These are phyloP conservation scores for Sinohyriopsis cumingii DNA, from an alignment of 2,888 invertebrate species.

Conservation along the genomic window DNA sequence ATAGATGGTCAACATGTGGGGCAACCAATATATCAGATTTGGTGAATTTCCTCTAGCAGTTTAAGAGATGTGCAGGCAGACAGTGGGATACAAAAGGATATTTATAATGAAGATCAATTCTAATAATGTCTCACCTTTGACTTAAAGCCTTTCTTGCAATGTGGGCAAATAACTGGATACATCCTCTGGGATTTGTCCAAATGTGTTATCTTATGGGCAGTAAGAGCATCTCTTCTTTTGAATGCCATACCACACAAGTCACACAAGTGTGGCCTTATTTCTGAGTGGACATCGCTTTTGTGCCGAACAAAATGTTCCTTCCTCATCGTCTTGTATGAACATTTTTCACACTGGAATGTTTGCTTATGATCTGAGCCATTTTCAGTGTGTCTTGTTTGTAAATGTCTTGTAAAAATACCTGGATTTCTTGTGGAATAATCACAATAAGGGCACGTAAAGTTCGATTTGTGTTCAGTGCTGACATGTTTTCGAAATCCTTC, in stretches of 20 bases:
- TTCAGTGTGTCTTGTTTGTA: constrained; percentile 3
- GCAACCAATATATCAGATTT: too few relatives aligned
- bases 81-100: neutral
- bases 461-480: neutral
- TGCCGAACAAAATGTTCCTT: constrained; percentile 71
- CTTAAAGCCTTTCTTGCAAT: constrained; percentile 69
- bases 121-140: constrained; percentile 55
- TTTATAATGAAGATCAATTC: neutral
- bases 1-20: too few relatives aligned
- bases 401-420: constrained; percentile 7
- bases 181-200: constrained; percentile 49
- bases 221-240: constrained; percentile 74
- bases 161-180: constrained; percentile 59
- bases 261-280: constrained; percentile 75
- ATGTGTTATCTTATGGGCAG: constrained; percentile 73
- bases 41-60: too few relatives aligned
- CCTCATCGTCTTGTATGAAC: constrained; percentile 69
- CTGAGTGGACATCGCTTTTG: constrained; percentile 73
- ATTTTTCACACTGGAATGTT: constrained; percentile 66
- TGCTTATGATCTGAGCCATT: constrained; percentile 13
- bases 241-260: constrained; percentile 75
- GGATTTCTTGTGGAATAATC: constrained; percentile 3
- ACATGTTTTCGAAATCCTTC: constrained; percentile 15
- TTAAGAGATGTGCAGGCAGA: too few relatives aligned
- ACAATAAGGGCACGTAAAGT: constrained; percentile 1